Percentiles rank a stretch among this genome's conserved stretches.
Conservation (phyloP, 2,113 vertebrate species). For the Xenopus tropicalis region UCB_Xtro_10.0 CM004446.2:138674001-138674500, state of each 20-base stretch:
- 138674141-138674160: no score
- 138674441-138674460: not conserved
- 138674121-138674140: no score
- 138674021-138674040: no score
- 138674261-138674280: constrained; percentile 92
- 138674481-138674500: accelerated
- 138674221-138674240: constrained; percentile 63
- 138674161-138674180: no score
- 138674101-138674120: no score
- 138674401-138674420: constrained; percentile 92
- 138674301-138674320: constrained; percentile 98
- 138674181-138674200: no score
- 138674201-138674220: no score
- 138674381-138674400: constrained; percentile 93
- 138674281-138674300: constrained; percentile 94
- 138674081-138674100: no score
- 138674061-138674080: no score
- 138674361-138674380: constrained; percentile 98
- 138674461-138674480: not conserved
- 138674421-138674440: constrained; percentile 63
- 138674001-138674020: no score
- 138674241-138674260: constrained; percentile 94
- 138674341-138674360: constrained; percentile 95
- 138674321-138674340: constrained; percentile 98
- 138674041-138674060: no score